Conservation (phyloP, 2,888 invertebrate species). For the Drosophila macrospina region DNA sequence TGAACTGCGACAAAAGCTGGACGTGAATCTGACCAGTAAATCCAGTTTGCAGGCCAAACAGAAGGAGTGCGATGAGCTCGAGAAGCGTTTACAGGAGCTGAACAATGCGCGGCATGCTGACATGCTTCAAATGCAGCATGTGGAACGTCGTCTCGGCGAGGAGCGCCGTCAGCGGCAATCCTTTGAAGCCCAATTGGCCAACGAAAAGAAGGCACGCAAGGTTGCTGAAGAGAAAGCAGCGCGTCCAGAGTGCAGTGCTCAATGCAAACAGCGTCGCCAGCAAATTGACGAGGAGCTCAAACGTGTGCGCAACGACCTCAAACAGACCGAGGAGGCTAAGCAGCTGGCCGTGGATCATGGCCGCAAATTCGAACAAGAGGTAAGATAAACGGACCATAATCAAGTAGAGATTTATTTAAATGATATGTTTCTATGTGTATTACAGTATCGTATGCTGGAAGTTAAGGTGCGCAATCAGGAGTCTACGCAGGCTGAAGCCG, state of each 20-base stretch:
- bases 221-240: slow-evolving; percentile 86
- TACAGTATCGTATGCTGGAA: slow-evolving; percentile 84
- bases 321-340: slow-evolving; percentile 89
- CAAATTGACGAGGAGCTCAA: slow-evolving; percentile 90
- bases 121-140: slow-evolving; percentile 90
- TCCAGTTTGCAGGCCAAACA: slow-evolving; percentile 91
- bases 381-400: slow-evolving; percentile 30
- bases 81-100: slow-evolving; percentile 92
- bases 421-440: not conserved
- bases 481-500: slow-evolving; percentile 87
- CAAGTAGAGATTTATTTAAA: no score
- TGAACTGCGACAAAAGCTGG: slow-evolving; percentile 85
- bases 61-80: slow-evolving; percentile 93
- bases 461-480: slow-evolving; percentile 84
- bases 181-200: slow-evolving; percentile 90
- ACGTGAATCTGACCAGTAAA: slow-evolving; percentile 88
- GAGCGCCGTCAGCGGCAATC: slow-evolving; percentile 92
- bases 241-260: slow-evolving; percentile 88
- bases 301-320: slow-evolving; percentile 88
- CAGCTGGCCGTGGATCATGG: slow-evolving; percentile 84
- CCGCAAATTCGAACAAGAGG: slow-evolving; percentile 85
- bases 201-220: slow-evolving; percentile 90
- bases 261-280: slow-evolving; percentile 88
- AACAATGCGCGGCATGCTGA: slow-evolving; percentile 91
- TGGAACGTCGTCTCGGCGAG: slow-evolving; percentile 92